Conservation (phyloP, 2,888 invertebrate species). For the Margaritifera margaritifera region DNA sequence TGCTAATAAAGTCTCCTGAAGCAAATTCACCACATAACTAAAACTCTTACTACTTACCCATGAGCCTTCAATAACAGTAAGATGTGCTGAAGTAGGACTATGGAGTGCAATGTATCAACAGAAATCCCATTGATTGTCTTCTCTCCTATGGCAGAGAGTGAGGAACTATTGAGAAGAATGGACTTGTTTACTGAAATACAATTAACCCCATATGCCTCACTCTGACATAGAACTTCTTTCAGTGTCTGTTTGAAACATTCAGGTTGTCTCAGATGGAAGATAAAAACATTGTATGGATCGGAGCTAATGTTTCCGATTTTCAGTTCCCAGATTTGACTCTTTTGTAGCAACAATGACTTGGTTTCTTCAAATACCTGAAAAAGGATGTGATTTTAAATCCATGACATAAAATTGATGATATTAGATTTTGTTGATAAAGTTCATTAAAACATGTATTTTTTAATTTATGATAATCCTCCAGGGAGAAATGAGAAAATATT, state of each 20-base stretch:
- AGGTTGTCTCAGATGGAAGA: conserved; percentile 3
- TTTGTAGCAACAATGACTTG: not conserved
- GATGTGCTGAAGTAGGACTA: conserved; percentile 35
- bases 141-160: no score
- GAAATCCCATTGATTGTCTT: no score
- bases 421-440: no score
- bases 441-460: no score
- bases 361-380: conserved; percentile 4
- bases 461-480: no score
- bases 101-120: not conserved
- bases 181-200: no score
- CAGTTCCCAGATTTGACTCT: conserved; percentile 4
- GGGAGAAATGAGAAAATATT: no score
- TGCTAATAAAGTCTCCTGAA: not conserved
- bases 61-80: conserved; percentile 27
- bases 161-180: no score
- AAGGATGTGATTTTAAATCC: not conserved
- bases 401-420: no score
- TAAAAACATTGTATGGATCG: conserved; percentile 9
- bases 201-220: no score
- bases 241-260: not conserved
- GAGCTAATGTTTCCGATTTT: conserved; percentile 6
- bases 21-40: not conserved
- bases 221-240: not conserved
- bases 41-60: conserved; percentile 33